phyloP scores from a whole-genome alignment of 2,888 invertebrate genomes.

The Heteromurus nitidus region DNA sequence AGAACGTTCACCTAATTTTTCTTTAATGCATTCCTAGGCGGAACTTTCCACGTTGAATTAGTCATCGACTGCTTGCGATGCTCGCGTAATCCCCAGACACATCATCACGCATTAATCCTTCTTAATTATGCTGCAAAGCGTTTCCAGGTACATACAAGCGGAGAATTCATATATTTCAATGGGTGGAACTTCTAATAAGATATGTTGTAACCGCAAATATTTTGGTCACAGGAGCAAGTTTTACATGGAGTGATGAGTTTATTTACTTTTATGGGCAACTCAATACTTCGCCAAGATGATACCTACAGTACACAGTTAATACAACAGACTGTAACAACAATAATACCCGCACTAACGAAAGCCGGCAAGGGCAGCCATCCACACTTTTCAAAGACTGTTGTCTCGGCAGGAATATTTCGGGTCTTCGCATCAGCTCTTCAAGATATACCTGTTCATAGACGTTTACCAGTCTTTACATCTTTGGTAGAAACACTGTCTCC shows the following conservation, averaged over 20 bases:
- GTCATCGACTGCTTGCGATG: constrained; percentile 92
- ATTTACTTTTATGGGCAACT: constrained; percentile 98
- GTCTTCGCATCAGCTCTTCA: constrained; percentile 93
- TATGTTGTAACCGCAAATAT: neutral
- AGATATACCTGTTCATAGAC: constrained; percentile 94
- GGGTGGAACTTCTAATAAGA: neutral
- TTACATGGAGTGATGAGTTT: constrained; percentile 96
- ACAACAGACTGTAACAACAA: constrained; percentile 89
- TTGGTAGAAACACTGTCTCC: constrained; percentile 83
- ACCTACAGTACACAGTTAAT: constrained; percentile 96
- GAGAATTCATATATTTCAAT: neutral
- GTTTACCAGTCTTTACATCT: constrained; percentile 83
- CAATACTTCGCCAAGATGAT: constrained; percentile 93
- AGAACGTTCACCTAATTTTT: constrained; percentile 18
- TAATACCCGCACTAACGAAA: constrained; percentile 88
- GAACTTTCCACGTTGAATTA: constrained; percentile 81
- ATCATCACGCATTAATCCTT: constrained; percentile 92
- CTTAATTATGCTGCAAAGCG: constrained; percentile 86
- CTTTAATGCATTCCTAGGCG: constrained; percentile 55
- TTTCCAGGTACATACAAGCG: constrained; percentile 79
- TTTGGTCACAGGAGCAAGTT: constrained; percentile 81
- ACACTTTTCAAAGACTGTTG: constrained; percentile 55
- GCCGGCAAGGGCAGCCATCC: constrained; percentile 73
- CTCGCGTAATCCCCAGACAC: constrained; percentile 95
- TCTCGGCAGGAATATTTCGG: constrained; percentile 76